phyloP scores from a whole-genome alignment of 1,140 invertebrate genomes.

The Psix sp. region DNA sequence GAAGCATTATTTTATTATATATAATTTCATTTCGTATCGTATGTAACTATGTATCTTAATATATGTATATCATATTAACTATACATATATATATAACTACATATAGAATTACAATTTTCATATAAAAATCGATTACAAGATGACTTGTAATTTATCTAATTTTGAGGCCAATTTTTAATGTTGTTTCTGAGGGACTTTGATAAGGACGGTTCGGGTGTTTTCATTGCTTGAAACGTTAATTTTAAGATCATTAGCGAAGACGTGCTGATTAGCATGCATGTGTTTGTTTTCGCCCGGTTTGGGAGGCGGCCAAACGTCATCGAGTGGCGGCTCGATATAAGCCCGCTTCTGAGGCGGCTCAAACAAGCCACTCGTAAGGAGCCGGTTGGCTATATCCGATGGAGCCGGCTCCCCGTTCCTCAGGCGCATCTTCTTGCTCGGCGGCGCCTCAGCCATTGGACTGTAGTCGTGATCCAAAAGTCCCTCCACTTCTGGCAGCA shows the following conservation, averaged over 20 bases:
- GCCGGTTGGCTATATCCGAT: conserved; percentile 28
- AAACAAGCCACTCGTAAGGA: neutral
- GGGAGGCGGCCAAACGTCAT: conserved; percentile 75
- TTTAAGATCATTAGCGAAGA: conserved; percentile 69
- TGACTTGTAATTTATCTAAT: no score
- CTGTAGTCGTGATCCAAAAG: conserved; percentile 76
- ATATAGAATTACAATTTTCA: no score
- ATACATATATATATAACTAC: no score
- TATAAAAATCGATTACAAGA: no score
- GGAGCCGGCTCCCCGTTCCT: conserved; percentile 52
- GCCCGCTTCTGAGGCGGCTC: conserved; percentile 48
- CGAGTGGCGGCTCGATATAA: conserved; percentile 73
- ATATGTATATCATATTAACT: no score
- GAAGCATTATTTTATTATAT: no score
- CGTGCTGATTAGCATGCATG: conserved; percentile 50
- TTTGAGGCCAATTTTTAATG: no score
- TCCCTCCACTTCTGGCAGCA: conserved; percentile 69
- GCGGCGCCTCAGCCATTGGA: conserved; percentile 66
- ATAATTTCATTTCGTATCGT: no score
- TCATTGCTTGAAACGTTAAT: conserved; percentile 71
- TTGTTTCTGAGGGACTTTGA: no score
- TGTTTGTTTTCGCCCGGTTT: conserved; percentile 57
- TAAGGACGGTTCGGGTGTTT: conserved; percentile 69
- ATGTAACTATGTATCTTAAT: no score
- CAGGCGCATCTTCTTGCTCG: conserved; percentile 66